phyloP scores from a whole-genome alignment of 2,797 vertebrate genomes.

The Poecilia picta region DNA sequence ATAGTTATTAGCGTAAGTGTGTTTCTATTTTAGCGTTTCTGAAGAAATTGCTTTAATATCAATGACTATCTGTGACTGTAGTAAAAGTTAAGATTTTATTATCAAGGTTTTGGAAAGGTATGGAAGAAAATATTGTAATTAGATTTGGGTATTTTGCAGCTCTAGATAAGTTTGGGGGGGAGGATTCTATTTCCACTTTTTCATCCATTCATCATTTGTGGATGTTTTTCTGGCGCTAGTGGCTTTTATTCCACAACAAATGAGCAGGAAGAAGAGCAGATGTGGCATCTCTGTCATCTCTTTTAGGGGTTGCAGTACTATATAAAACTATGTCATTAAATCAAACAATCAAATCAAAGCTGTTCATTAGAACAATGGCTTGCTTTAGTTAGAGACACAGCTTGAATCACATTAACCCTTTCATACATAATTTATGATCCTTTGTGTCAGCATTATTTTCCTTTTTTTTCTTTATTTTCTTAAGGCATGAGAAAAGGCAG shows the following conservation, averaged over 20 bases:
- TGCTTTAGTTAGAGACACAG: not conserved
- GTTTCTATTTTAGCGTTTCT: not conserved
- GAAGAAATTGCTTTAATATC: not conserved
- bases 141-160: not conserved
- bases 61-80: not conserved
- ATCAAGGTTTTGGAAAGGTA: not conserved
- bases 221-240: too few relatives aligned
- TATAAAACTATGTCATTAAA: not conserved
- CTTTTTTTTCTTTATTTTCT: too few relatives aligned
- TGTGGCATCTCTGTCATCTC: too few relatives aligned
- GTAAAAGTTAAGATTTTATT: not conserved
- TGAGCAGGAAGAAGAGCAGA: too few relatives aligned
- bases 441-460: too few relatives aligned
- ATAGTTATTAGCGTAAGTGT: not conserved
- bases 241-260: too few relatives aligned
- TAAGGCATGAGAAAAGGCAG: too few relatives aligned
- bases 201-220: not conserved
- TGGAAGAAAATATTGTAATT: not conserved
- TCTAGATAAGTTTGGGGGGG: not conserved
- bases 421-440: too few relatives aligned
- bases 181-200: not conserved
- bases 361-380: not conserved
- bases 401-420: not conserved
- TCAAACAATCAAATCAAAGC: not conserved
- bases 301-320: not conserved